Base-by-base conservation (phyloP, 1,140 invertebrate species). In the Drosophila pruinosa region DNA sequence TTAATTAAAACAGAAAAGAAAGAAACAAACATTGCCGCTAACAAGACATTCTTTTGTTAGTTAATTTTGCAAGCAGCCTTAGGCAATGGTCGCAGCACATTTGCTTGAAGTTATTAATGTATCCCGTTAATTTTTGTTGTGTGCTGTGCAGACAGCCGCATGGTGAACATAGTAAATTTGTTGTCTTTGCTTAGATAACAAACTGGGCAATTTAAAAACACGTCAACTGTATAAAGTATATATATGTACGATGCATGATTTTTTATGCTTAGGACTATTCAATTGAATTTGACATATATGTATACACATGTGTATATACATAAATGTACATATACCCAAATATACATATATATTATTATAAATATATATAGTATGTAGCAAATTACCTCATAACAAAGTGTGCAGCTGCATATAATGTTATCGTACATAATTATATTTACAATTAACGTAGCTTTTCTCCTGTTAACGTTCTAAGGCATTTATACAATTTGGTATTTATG, bases 391-490 rank as follows among this genome's bases (percentile, higher is more conserved):
- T 26, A 47, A 47, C 43, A 47, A 38, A 22, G 57, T 48, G 7
- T 48, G 31, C 39, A 39, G 8, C 36, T 28, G 12, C 24, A 45
- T 59, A 19, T 65, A 50, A 59, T 34, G 12, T 24, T 24, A 47
- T 15, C 12, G 26, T 47, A 47, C 21, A 26, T 10, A 14, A 56
- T 38, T 48, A 28, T 80, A 85, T 85, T 73, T 86, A 85, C 81
- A 83, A 38, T 56, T 80, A 76, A 80, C 70, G 77, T 85, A 76
- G 70, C 54, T 74, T 74, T 61, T 61, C 45, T 85, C 58, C 39
- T 79, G 68, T 68, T 80, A 53, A 76, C 73, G 76, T 69, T 76
- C 62, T 61, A 88, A 86, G 82, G 81, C 82, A 88, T 86, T 45
- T 73, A 80, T 71, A 75, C 67, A 68, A 69, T 58, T 62, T 69